Conservation (phyloP, 2,797 vertebrate genomes). For the Jordanella pulchra region DNA sequence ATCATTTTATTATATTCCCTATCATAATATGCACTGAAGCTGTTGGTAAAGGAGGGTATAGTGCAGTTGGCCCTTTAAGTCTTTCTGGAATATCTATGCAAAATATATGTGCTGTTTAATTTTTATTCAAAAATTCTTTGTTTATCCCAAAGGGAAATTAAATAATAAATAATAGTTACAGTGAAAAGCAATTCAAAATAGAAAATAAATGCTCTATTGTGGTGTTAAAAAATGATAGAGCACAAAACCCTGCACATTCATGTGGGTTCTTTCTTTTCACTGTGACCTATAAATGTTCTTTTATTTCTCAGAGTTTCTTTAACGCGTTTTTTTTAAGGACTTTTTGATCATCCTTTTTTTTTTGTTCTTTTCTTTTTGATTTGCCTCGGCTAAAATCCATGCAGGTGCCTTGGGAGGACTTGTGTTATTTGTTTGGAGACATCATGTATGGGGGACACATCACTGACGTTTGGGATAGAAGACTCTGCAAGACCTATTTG, state of each 20-base stretch:
- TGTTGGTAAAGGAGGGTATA: slow-evolving; percentile 19
- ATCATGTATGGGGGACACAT: slow-evolving; percentile 87
- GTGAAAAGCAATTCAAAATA: background rate
- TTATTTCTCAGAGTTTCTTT: background rate
- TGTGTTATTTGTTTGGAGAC: slow-evolving; percentile 85
- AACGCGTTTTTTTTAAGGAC: background rate
- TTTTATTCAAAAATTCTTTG: too few species aligned
- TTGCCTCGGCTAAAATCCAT: slow-evolving; percentile 26
- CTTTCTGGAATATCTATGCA: slow-evolving; percentile 1
- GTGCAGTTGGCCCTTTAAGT: slow-evolving; percentile 12
- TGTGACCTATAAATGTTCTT: background rate
- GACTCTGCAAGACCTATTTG: slow-evolving; percentile 81
- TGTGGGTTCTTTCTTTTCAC: background rate
- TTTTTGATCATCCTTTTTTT: background rate
- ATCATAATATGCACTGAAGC: slow-evolving; percentile 22
- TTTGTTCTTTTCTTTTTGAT: background rate
- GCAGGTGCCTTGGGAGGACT: slow-evolving; percentile 85
- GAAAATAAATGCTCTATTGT: background rate
- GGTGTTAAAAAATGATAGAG: background rate
- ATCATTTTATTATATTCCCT: slow-evolving; percentile 52
- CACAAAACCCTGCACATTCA: background rate
- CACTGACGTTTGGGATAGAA: slow-evolving; percentile 81
- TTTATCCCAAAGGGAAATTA: too few species aligned
- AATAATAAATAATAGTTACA: too few species aligned
- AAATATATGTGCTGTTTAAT: background rate